A percentile compares a stretch with the other conserved stretches of the same genome.
phyloP scores from a whole-genome alignment of 2,888 invertebrate species.

The Habrosyne pyritoides region DNA sequence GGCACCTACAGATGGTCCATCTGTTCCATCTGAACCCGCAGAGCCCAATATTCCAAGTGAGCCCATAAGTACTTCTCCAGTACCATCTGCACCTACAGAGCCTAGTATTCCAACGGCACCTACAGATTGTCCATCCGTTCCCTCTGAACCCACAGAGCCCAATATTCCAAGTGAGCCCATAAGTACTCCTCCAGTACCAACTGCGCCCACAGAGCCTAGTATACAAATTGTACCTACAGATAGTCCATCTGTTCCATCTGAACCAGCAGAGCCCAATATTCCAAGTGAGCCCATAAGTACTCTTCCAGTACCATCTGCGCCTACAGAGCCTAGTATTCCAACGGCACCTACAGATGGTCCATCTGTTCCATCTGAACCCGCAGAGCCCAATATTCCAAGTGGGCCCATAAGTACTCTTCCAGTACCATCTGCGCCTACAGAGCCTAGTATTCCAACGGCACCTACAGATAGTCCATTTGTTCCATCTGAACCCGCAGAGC shows the following conservation, averaged over 20 bases:
- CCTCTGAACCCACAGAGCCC: not conserved
- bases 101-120: not conserved
- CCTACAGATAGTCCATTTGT: not conserved
- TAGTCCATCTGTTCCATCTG: no score
- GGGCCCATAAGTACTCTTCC: not conserved
- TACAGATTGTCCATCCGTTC: not conserved
- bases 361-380: not conserved
- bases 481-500: not conserved
- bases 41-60: no score
- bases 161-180: no score
- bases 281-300: constrained; percentile 4
- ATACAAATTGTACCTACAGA: not conserved
- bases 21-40: no score
- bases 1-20: no score
- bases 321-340: not conserved
- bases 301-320: not conserved
- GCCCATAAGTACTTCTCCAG: no score
- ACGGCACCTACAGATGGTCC: not conserved
- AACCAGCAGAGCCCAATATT: constrained; percentile 17
- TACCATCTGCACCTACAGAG: not conserved
- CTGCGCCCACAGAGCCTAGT: not conserved
- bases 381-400: not conserved
- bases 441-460: constrained; percentile 14
- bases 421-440: constrained; percentile 14
- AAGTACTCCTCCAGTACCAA: not conserved